Base-by-base conservation (phyloP, 2,888 invertebrate species). In the Pheosia gnoma region DNA sequence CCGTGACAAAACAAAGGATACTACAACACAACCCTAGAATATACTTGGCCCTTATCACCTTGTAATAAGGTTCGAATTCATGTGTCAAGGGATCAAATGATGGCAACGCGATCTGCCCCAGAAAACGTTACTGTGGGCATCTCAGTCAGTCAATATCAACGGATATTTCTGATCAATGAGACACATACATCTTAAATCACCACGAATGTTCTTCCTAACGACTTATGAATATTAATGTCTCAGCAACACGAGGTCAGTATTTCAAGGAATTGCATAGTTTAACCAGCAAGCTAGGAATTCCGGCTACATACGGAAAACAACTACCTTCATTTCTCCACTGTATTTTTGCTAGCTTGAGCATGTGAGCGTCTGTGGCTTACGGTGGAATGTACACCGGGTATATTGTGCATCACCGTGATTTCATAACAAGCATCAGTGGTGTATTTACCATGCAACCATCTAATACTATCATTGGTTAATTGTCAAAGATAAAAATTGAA, bases 1-100 rank as follows among this genome's bases (percentile, higher is more conserved):
- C 89, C 86, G 85, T 85, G 87, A 87, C 89, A 84, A 88, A 90
- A 90, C 88, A 90, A 90, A 88, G 85, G 82, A 83, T 84, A 82
- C 78, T 78, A 75, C 81, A 71, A 80, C 82, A 83, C 76, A 75
- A 68, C 74, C 77, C 73, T 70, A 78, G 70, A 72, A 75, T 69
- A 73, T 70, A 68, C 72, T 66, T 71, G 74, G 63, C 68, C 80
- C 84, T 80, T 89, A 86, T 79, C 66, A 62, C 79, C 56, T 59
- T 4, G 76, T 56, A 51, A 71, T 85, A 89, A 84, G 83, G 88
- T 85, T 84, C 81, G 86, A 77, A 75, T 67, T 77, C 55, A 56
- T 66, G 59, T 43, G 47, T 53, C 56, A 52, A 49, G 57, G 13
- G 39, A 41, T 47, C 45, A 62, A 56, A 45, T 66, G 60, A 60